A percentile compares a stretch with the other conserved stretches of the same genome.
Conservation (phyloP, 2,888 invertebrate species). For the Phengaris arion region DNA sequence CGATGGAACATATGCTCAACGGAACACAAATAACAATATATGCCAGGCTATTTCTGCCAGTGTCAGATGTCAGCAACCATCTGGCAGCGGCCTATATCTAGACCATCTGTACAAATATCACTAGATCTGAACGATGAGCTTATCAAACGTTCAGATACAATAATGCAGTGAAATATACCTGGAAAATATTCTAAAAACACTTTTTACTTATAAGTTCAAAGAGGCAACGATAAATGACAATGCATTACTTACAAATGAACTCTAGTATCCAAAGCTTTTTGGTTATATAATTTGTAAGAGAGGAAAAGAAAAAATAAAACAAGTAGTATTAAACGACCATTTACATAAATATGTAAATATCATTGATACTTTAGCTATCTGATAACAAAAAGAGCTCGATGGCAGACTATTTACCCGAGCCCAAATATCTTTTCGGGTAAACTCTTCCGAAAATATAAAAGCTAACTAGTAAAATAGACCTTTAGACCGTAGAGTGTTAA, state of each 20-base stretch:
- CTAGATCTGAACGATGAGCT: not conserved
- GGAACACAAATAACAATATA: slow-evolving; percentile 50
- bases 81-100: slow-evolving; percentile 28
- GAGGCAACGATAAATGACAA: not conserved
- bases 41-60: slow-evolving; percentile 63
- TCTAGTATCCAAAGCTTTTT: not conserved
- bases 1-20: slow-evolving; percentile 46
- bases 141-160: not conserved
- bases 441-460: slow-evolving; percentile 8
- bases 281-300: not conserved
- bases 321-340: not conserved
- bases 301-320: not conserved
- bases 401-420: not conserved
- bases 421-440: not conserved
- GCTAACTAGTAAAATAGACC: not conserved
- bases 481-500: not conserved
- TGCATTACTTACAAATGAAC: not conserved
- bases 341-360: slow-evolving; percentile 17
- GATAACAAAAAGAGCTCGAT: slow-evolving; percentile 8
- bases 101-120: slow-evolving; percentile 11
- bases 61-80: slow-evolving; percentile 37
- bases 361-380: slow-evolving; percentile 5
- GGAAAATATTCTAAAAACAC: not conserved
- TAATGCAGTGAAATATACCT: not conserved
- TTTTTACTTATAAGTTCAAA: not conserved